Percentiles rank a stretch among this genome's conserved stretches.
Conservation (phyloP, 2,888 invertebrate species). For the Pollenia griseotomentosa region DNA sequence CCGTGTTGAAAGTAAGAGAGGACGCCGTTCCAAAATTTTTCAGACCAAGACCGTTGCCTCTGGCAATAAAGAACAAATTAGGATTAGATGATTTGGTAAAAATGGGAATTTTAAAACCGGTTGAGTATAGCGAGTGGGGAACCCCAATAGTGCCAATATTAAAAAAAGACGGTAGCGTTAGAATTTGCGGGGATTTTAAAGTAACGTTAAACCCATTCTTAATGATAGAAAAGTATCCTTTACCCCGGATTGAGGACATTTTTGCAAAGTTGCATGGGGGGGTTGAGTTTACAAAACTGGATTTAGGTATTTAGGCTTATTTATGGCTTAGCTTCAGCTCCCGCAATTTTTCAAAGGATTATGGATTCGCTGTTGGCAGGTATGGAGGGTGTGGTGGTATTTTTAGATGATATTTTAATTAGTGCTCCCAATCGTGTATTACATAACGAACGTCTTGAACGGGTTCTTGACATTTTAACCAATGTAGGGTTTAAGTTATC, state of each 20-base stretch:
- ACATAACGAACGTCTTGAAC: conserved; percentile 74
- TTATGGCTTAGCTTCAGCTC: conserved; percentile 80
- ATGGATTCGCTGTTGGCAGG: conserved; percentile 76
- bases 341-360: conserved; percentile 79
- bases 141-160: conserved; percentile 80
- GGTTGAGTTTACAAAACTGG: conserved; percentile 75
- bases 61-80: conserved; percentile 50
- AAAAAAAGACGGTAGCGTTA: conserved; percentile 78
- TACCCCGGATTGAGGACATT: conserved; percentile 76
- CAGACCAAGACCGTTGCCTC: conserved; percentile 59
- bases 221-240: conserved; percentile 70
- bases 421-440: conserved; percentile 74
- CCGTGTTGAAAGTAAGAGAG: conserved; percentile 62
- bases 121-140: conserved; percentile 76
- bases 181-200: conserved; percentile 72
- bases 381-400: conserved; percentile 73
- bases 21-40: conserved; percentile 62
- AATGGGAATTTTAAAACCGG: conserved; percentile 60
- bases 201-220: conserved; percentile 75
- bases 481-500: conserved; percentile 77
- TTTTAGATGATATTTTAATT: conserved; percentile 78
- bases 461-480: conserved; percentile 75
- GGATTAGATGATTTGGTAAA: conserved; percentile 59
- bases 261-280: conserved; percentile 68
- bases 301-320: conserved; percentile 78